These are phyloP conservation scores for Heteromurus nitidus DNA, from an alignment of 2,888 invertebrate species.

Conservation along the genomic window DNA sequence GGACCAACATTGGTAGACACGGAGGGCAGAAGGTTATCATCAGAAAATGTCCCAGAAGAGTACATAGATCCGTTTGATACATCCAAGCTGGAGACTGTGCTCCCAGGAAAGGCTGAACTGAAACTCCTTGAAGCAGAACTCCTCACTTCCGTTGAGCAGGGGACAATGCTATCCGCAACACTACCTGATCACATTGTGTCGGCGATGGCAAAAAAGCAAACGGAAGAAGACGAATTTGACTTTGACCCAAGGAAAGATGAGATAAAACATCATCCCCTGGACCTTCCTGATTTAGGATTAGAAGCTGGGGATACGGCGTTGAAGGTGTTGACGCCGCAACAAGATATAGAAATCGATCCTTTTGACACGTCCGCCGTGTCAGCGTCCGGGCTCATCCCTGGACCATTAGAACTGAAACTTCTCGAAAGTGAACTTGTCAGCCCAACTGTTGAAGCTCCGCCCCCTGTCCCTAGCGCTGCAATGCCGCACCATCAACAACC, in stretches of 20 bases:
- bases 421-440: constrained; percentile 84
- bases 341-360: constrained; percentile 81
- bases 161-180: constrained; percentile 73
- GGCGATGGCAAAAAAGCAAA: constrained; percentile 27
- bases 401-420: constrained; percentile 83
- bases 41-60: constrained; percentile 72
- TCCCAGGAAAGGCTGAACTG: constrained; percentile 86
- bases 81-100: constrained; percentile 83
- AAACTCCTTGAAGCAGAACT: constrained; percentile 87
- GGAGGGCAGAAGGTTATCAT: constrained; percentile 65
- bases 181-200: constrained; percentile 34
- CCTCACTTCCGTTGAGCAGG: constrained; percentile 77
- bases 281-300: constrained; percentile 35
- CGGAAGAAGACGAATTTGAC: constrained; percentile 68
- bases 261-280: constrained; percentile 63
- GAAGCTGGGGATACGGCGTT: constrained; percentile 5
- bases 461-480: not conserved
- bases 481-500: not conserved
- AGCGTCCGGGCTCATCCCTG: constrained; percentile 81
- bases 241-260: constrained; percentile 72
- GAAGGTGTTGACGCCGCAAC: constrained; percentile 64
- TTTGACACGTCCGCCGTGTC: constrained; percentile 89
- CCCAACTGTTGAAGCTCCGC: constrained; percentile 5
- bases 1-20: constrained; percentile 77
- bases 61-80: constrained; percentile 92